Conservation (phyloP, 2,797 vertebrate species). For the Ceyx erithaca region DNA sequence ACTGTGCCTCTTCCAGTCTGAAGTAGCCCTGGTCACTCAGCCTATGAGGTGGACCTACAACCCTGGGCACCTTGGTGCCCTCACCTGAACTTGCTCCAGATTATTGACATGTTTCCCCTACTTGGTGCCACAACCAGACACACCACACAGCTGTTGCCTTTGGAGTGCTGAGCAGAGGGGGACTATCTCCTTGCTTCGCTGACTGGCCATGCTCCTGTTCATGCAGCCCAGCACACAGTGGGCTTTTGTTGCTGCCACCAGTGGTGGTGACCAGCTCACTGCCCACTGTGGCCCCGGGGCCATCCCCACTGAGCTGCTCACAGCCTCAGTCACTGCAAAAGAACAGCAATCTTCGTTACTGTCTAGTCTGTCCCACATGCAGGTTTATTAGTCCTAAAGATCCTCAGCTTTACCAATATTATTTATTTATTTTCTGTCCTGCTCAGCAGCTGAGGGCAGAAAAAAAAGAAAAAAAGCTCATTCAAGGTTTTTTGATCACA, state of each 20-base stretch:
- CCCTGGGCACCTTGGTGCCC: not conserved
- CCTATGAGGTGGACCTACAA: not conserved
- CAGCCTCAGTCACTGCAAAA: not conserved
- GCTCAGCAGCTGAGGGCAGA: not conserved
- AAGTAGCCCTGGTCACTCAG: not conserved
- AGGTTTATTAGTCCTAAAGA: not conserved
- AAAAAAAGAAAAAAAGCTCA: not conserved
- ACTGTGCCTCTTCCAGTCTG: not conserved
- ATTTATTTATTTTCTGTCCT: not conserved
- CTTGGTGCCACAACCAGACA: no score
- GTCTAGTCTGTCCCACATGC: not conserved
- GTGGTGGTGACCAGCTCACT: not conserved
- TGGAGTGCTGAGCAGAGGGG: not conserved
- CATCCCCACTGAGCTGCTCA: not conserved
- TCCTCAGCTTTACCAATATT: not conserved
- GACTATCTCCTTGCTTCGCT: accelerated
- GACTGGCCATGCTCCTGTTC: accelerated
- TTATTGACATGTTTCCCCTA: not conserved
- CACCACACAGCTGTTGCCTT: not conserved
- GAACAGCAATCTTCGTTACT: not conserved
- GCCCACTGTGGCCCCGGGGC: no score
- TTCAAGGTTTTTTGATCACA: not conserved
- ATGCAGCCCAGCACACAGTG: accelerated
- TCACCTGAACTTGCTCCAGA: no score
- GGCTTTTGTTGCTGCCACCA: accelerated